Base-by-base conservation (phyloP, 2,113 vertebrate genomes). In the Onychostoma macrolepis region DNA sequence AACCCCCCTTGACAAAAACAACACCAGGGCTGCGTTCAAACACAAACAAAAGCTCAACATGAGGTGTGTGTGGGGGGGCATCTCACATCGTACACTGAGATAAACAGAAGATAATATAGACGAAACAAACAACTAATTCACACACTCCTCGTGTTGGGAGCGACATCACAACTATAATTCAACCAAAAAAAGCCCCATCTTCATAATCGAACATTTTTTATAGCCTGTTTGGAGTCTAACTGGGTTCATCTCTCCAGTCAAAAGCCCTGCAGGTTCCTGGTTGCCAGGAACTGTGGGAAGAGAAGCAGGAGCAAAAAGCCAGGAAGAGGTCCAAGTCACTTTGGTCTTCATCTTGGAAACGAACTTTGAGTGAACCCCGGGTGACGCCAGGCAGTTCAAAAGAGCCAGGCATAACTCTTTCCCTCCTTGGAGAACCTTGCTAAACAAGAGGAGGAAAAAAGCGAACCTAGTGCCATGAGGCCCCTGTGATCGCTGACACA, bases 301-400 rank as follows among this genome's bases (percentile, higher is more conserved):
- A 85, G 83, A 85, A 75, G 83, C 83, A 87, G 83, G 63, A 58
- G 83, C 78, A 50, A 78, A 78, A 61, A 96, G 96, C 96, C 96
- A 98, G 96, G 96, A 97, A 97, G 96, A 97, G 96, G 96, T 97
- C 97, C 97, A 96, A 96, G 95, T 96, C 95, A 97, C 96, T 97
- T 96, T 97, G 96, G 97, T 96, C 96, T 93, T 96, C 95, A 93
- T 96, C 94, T 93, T 95, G 97, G 96, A 97, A 96, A 96, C 96
- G 97, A 99, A 99, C 98, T 99, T 95, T 97, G 95, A 94, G 95
- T 99, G 98, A 99, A 99, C 98, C 95, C 96, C 85, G 88, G 86
- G 74, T 93, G 93, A 94, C 92, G 93, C 93, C 93, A 94, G 93
- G 93, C 94, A 94, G 94, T 93, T 94, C 92, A 94, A 94, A 94